Evolutionary conservation across 2,797 vertebrate genomes (phyloP), one percentile per base, ranked within the genome.

Genomic region (Enteromius anoplus): DNA sequence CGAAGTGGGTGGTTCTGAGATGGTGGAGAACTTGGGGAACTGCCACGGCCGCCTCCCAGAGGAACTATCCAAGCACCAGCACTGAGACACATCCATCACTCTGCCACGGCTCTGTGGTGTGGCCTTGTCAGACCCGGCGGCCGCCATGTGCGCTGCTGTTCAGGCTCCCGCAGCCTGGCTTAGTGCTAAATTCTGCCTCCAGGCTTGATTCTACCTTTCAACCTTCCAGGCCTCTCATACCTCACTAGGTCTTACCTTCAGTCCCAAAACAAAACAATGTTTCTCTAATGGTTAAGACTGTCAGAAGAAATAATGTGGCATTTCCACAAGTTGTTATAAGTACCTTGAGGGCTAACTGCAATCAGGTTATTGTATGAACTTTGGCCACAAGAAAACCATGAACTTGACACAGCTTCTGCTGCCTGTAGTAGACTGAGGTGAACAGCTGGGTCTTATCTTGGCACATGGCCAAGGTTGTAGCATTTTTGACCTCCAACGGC

Each of bases 191-290:
- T 51, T 83, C 32, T 55, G 21, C 42, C 87, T 87, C 77, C 85
- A 78, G 72, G 86, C 77, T 55, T 85, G 81, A 87, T 89, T 90
- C 83, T 7, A 5, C 85, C 87, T 85, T 86, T 87, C 58, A 81
- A 75, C 84, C 79, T 82, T 64, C 23, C 26, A 80, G 55, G 68
- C 29, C 47, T 77, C 75, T 51, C 23, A 49, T 62, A 62, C 34
- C 47, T 82, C 37, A 75, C n/a, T 81, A 42, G 29, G 29, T 58
- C 14, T n/a, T 21, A 72, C 9, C 14, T 53, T 53, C 15, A 73
- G 32, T 40, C 49, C 68, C 21, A 51, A 47, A 78, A 42, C 17
- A 32, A 62, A 7, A 34, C 62, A 65, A 19, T 62, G 78, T 37
- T 65, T 66, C 34, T 2, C 23, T 60, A 58, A 70, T 32, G 66